Base-by-base conservation (phyloP, 1,140 invertebrate species). In the Penaeus chinensis region DNA sequence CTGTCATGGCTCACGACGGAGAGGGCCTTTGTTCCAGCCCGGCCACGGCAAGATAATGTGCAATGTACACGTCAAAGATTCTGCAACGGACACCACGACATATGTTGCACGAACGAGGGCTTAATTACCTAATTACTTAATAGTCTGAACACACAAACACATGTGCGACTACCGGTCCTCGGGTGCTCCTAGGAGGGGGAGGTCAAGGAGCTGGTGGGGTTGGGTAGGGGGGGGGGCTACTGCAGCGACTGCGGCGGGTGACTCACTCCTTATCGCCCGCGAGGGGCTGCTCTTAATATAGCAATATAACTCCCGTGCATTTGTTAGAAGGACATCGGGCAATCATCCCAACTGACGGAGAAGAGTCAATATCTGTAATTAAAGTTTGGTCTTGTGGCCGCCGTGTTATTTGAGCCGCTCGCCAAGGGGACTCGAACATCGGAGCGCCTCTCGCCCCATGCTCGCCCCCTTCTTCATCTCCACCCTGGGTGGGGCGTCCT, bases 331-430 rank as follows among this genome's bases (percentile, higher is more conserved):
- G 77, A 61, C 47, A 79, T 79, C 77, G 61, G 60, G 77, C 47
- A n/a, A 61, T 79, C 77, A 79, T 79, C 77, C 61, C 4, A 54
- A 54, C 54, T 54, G 54, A 54, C 22, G 61, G 77, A 79, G 77
- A 60, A n/a, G 77, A 79, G 77, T 79, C 77, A 79, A 79, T 79
- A 79, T 79, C 77, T n/a, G 77, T 79, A 79, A 79, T 79, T 79
- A 79, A 79, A 60, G 77, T 22, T 60, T 1, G 47, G 77, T 79
- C 37, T 47, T 24, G 22, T 22, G 13, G 47, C 20, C 3, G 8
- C 77, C 77, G 32, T 79, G 77, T 79, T 79, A 79, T 79, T 60
- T 32, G 47, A 79, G 47, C 47, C 47, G 11, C 13, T 16, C 77
- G 77, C 77, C 77, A 22, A 24, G 77, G 77, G 22, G n/a, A 54